Conservation (phyloP, 37 sponge, comb jelly and placozoan genomes). For the Oopsacas minuta region DNA sequence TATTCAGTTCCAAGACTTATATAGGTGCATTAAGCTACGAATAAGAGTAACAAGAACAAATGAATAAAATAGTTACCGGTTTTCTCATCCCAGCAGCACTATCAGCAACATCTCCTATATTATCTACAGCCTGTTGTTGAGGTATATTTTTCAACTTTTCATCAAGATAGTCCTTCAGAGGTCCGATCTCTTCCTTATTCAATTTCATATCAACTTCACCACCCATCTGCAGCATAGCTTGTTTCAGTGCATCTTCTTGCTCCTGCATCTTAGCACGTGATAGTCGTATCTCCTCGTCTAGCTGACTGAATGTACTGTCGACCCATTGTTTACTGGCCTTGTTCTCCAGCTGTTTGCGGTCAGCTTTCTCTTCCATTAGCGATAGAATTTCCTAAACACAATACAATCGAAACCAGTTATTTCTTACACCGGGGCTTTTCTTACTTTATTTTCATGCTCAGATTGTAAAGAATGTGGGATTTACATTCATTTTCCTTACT, state of each 20-base stretch:
- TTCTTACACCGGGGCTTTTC: too few relatives aligned
- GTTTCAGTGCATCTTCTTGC: conserved; percentile 67
- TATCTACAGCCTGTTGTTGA: conserved; percentile 1
- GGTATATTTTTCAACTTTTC: conserved; percentile 27
- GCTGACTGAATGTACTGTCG: conserved; percentile 75
- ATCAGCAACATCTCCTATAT: conserved; percentile 22
- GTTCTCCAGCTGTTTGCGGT: conserved; percentile 68
- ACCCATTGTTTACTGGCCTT: conserved; percentile 95
- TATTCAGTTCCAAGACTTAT: neutral
- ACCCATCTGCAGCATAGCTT: conserved; percentile 56
- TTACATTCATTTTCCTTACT: too few relatives aligned
- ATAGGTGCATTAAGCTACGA: neutral
- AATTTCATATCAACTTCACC: conserved; percentile 81
- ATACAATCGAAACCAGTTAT: too few relatives aligned
- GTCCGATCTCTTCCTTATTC: conserved; percentile 71
- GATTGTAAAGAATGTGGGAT: too few relatives aligned
- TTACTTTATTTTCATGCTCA: too few relatives aligned
- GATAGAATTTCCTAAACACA: neutral
- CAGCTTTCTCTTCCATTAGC: conserved; percentile 65
- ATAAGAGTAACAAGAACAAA: too few relatives aligned
- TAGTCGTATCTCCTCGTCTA: conserved; percentile 70
- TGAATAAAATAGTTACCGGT: neutral
- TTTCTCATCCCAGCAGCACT: conserved; percentile 60
- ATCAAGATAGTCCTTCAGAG: conserved; percentile 77
- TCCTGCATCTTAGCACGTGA: conserved; percentile 53